phyloP scores from a whole-genome alignment of 2,797 vertebrate genomes.

The Poecilia wingei region DNA sequence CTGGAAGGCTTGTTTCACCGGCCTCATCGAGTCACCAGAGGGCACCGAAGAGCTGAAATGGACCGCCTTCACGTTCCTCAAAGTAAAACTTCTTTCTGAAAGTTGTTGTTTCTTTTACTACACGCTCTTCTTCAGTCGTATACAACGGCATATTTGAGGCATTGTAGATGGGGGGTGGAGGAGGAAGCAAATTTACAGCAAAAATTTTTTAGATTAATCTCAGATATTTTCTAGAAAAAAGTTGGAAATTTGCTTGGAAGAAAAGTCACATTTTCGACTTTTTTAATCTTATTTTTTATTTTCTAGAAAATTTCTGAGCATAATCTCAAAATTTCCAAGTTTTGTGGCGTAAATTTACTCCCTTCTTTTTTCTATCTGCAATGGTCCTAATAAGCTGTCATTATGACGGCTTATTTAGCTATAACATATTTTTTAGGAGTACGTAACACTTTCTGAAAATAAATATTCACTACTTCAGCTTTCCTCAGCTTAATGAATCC shows the following conservation, averaged over 20 bases:
- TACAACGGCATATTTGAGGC: too few species aligned
- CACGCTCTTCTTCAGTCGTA: not conserved
- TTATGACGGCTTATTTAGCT: not conserved
- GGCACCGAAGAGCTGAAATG: slow-evolving; percentile 98
- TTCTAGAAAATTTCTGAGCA: not conserved
- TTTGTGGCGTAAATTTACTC: too few species aligned
- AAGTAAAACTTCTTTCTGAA: slow-evolving; percentile 84
- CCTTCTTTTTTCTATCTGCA: too few species aligned
- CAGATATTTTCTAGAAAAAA: too few species aligned
- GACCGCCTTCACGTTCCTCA: slow-evolving; percentile 98
- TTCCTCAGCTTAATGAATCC: not conserved
- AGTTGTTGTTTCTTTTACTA: not conserved
- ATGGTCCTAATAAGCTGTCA: not conserved
- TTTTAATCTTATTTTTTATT: not conserved
- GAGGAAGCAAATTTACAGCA: too few species aligned
- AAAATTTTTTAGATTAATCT: too few species aligned
- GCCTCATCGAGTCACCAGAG: slow-evolving; percentile 97
- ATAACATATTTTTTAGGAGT: not conserved
- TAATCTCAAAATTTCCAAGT: too few species aligned
- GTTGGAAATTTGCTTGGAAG: too few species aligned
- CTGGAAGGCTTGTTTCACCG: slow-evolving; percentile 98
- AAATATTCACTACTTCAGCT: not conserved
- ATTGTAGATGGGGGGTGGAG: too few species aligned
- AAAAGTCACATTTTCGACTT: not conserved
- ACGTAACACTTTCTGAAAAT: not conserved